These are phyloP conservation scores for Salvelinus sp. DNA, from an alignment of 2,113 vertebrate genomes.

Conservation along the genomic window DNA sequence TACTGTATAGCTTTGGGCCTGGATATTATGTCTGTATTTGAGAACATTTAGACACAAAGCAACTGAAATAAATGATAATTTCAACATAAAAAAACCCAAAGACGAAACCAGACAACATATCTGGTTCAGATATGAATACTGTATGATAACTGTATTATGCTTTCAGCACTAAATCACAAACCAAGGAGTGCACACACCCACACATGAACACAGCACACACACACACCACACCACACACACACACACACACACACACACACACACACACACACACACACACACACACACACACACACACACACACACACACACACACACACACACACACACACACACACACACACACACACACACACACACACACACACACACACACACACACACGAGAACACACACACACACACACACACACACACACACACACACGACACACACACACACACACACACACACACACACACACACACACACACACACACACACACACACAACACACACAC, in stretches of 20 bases:
- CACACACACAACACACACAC: neutral
- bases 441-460: neutral
- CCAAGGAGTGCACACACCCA: neutral
- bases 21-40: neutral
- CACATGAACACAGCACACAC: conserved; percentile 7
- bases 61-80: neutral
- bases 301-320: neutral
- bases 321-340: neutral
- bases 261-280: neutral
- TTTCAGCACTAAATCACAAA: conserved; percentile 11
- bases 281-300: neutral
- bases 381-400: too few relatives aligned
- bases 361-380: neutral
- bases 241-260: neutral
- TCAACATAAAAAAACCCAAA: conserved; percentile 21
- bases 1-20: neutral
- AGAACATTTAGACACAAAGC: neutral
- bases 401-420: neutral
- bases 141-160: conserved; percentile 44
- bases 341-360: neutral
- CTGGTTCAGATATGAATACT: conserved; percentile 12
- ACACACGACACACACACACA: conserved; percentile 1
- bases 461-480: neutral
- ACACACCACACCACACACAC: neutral
- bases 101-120: conserved; percentile 36